These are phyloP conservation scores for Eulemur rubriventer DNA, from an alignment of 2,797 vertebrate genomes.

Conservation along the genomic window DNA sequence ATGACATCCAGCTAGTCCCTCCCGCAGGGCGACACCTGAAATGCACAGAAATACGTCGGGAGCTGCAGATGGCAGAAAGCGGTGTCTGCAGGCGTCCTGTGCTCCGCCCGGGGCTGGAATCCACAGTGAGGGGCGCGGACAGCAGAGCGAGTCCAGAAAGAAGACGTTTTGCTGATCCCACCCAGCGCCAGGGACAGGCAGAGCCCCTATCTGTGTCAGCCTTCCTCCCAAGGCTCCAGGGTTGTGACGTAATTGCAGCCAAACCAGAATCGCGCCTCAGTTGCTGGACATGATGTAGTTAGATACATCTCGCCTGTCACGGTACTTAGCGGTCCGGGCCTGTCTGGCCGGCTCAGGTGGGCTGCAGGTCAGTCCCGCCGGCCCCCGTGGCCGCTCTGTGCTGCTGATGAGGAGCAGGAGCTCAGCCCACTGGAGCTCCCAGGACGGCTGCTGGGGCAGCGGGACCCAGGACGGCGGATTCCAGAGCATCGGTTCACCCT, in stretches of 20 bases:
- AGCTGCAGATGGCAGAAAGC: fast-evolving
- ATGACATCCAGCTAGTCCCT: fast-evolving
- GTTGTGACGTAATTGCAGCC: no score
- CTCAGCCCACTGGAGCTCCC: not conserved
- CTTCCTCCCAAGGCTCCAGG: not conserved
- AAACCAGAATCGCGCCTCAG: fast-evolving
- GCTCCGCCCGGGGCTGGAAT: not conserved
- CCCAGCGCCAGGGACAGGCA: not conserved
- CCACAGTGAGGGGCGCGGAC: not conserved
- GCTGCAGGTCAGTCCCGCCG: no score
- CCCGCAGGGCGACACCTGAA: not conserved
- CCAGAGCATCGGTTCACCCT: not conserved
- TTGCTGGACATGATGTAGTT: fast-evolving
- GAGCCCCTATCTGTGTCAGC: fast-evolving
- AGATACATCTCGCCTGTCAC: fast-evolving
- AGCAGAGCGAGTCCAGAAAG: not conserved
- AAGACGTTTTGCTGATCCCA: not conserved
- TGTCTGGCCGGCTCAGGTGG: not conserved
- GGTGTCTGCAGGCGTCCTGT: fast-evolving
- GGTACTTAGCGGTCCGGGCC: fast-evolving
- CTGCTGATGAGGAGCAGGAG: not conserved
- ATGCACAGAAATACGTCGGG: fast-evolving
- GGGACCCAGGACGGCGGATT: not conserved
- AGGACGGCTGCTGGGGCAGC: fast-evolving
- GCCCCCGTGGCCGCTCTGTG: not conserved